Base-by-base conservation (phyloP, 1,140 invertebrate genomes). In the Mizuhopecten yessoensis region DNA sequence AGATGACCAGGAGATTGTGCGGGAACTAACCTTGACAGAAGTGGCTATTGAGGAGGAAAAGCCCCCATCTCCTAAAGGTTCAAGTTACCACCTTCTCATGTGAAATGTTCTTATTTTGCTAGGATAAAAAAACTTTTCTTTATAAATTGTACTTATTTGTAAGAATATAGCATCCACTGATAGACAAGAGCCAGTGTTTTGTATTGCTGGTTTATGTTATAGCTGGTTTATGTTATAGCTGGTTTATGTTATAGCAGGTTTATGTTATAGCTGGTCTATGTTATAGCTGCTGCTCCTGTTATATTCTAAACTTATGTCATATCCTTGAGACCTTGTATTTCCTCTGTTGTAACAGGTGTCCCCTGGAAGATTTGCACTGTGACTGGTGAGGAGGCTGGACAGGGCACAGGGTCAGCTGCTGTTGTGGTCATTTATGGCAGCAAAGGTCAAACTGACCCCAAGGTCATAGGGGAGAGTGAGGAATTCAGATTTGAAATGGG, bases 1-100 rank as follows among this genome's bases (percentile, higher is more conserved):
- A 91, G 95, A 93, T 89, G 95, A 96, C 87, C 89, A 88, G 33
- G 88, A 92, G 34, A 90, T 93, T 87, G 93, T 95, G 57, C 90
- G 93, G 87, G 94, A 94, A 49, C 90, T 95, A 0, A 45, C 88
- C n/a, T 90, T 95, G 42, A 91, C 94, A 20, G 93, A 93, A 36
- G 87, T 92, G 23, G 33, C 93, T 29, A 39, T 45, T 86, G 39
- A 29, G n/a, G 89, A 90, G 33, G 36, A 34, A 29, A 75, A 29
- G n/a, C 57, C 57, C 17, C 57, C 57, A 9, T n/a, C 57, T 7
- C 57, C 57, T 75, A 75, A 75, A 75, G 57, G 57, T 75, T 29
- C 57, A 75, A n/a, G 29, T 39, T 39, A 13, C 13, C 36, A 39
- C 36, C 13, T 39, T 13, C 36, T n/a, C n/a, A n/a, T n/a, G n/a